phyloP scores from a whole-genome alignment of 2,797 vertebrate genomes.

The Oceanodroma leucorhoa region DNA sequence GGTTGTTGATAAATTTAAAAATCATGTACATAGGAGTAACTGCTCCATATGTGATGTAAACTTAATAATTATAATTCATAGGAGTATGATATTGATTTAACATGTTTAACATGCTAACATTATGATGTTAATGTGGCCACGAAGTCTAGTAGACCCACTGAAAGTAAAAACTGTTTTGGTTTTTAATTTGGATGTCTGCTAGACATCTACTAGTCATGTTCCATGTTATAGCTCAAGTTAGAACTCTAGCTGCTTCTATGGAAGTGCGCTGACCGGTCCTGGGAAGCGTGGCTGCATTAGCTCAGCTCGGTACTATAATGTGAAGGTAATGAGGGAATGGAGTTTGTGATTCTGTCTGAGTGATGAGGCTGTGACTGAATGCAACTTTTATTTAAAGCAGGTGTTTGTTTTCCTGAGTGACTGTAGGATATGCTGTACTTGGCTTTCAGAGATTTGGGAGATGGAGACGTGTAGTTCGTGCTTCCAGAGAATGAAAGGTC shows the following conservation, averaged over 20 bases:
- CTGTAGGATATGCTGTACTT: background rate
- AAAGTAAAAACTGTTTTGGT: background rate
- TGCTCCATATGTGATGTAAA: background rate
- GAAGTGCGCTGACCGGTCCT: background rate
- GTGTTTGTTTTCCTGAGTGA: background rate
- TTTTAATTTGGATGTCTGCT: background rate
- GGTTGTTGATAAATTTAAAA: background rate
- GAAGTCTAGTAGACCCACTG: background rate
- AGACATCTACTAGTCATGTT: background rate
- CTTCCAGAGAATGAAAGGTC: background rate
- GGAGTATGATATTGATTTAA: background rate
- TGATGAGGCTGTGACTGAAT: background rate
- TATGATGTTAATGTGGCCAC: background rate
- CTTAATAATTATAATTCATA: background rate
- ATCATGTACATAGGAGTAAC: background rate
- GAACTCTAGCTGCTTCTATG: background rate
- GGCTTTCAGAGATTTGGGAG: background rate
- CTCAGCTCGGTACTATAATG: background rate
- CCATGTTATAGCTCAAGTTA: background rate
- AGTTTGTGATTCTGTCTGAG: background rate
- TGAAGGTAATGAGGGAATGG: background rate
- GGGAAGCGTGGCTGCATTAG: background rate
- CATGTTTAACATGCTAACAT: background rate
- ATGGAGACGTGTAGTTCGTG: background rate
- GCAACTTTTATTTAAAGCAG: background rate